phyloP scores from a whole-genome alignment of 2,113 vertebrate species.

The Indicator maculatus region DNA sequence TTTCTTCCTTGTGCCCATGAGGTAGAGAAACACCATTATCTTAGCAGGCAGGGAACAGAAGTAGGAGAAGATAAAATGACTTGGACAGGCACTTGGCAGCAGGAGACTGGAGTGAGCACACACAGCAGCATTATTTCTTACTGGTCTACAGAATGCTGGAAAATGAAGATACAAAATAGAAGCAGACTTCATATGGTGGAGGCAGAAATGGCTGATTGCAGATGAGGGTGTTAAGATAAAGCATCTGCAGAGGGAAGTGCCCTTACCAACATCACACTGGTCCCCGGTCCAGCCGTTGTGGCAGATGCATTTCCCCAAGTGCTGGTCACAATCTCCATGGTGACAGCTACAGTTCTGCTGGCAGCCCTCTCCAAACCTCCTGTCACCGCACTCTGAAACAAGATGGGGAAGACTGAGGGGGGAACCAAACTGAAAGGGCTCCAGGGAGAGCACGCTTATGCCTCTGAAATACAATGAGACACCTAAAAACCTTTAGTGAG shows the following conservation, averaged over 20 bases:
- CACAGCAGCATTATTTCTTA: not conserved
- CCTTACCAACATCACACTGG: slow-evolving; percentile 24
- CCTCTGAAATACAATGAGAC: not conserved
- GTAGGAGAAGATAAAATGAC: not conserved
- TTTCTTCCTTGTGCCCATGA: not conserved
- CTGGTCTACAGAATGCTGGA: not conserved
- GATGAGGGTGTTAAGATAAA: not conserved
- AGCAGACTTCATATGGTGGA: not conserved
- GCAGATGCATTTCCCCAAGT: slow-evolving; percentile 19
- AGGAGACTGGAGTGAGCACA: rapidly evolving
- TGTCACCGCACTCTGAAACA: not conserved
- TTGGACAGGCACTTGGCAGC: not conserved
- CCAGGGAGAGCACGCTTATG: not conserved
- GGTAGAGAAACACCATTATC: not conserved
- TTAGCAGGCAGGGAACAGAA: not conserved
- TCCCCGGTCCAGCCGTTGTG: slow-evolving; percentile 23
- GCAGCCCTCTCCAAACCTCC: not conserved
- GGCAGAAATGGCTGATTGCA: not conserved
- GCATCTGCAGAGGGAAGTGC: not conserved
- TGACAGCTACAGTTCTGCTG: slow-evolving; percentile 52
- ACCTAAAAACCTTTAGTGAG: not conserved
- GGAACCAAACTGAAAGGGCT: not conserved
- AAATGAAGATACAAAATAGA: not conserved
- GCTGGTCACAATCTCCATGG: slow-evolving; percentile 34
- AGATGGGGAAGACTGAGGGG: not conserved